Percentiles rank a stretch among this genome's conserved stretches.
Evolutionary conservation across 2,113 vertebrate species (phyloP).

Genomic region (Eudyptes chrysolophus): DNA sequence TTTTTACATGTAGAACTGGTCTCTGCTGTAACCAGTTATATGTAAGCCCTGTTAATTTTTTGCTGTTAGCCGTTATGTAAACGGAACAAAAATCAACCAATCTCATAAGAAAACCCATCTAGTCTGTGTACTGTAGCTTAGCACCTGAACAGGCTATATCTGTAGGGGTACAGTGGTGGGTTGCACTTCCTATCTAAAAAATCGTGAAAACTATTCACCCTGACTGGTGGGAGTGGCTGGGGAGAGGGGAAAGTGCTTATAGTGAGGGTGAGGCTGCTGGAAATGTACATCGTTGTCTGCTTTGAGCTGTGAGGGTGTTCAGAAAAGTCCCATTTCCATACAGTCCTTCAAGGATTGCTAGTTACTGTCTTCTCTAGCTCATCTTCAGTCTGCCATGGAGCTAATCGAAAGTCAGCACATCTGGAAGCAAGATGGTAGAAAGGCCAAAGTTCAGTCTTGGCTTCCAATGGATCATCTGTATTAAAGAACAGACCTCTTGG

Average conservation of each 20-base stretch:
- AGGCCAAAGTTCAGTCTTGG: neutral
- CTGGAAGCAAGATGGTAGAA: neutral
- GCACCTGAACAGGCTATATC: neutral
- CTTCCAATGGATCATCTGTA: neutral
- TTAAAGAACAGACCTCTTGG: neutral
- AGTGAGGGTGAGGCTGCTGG: accelerated
- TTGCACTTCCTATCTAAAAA: neutral
- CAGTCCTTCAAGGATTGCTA: neutral
- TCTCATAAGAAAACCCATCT: neutral
- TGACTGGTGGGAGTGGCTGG: neutral
- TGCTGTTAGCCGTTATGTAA: neutral
- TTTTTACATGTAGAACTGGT: neutral
- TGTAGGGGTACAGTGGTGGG: neutral
- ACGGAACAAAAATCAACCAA: neutral
- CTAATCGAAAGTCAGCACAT: neutral
- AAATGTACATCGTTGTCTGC: accelerated
- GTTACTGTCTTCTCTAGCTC: neutral
- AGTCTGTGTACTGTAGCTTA: neutral
- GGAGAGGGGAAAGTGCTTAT: neutral
- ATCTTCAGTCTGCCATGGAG: neutral
- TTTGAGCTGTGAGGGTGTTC: neutral
- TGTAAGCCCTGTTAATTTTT: neutral
- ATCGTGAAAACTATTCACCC: neutral
- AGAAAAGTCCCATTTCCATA: neutral
- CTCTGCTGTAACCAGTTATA: neutral